Base-by-base conservation (phyloP, 2,113 vertebrate genomes). In the Cinclus mexicanus region DNA sequence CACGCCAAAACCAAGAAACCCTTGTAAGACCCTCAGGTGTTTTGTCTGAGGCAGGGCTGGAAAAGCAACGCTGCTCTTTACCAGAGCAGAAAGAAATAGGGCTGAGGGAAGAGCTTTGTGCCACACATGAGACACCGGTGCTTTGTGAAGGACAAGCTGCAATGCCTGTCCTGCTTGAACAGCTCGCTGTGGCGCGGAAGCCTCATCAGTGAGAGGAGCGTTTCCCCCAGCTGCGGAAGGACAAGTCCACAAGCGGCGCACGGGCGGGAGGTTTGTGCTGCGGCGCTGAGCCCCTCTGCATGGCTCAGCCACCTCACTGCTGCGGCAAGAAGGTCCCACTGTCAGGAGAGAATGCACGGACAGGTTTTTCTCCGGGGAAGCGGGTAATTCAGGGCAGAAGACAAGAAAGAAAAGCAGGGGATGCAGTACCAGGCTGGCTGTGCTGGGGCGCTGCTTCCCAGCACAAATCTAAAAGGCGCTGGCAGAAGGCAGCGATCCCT, bases 381-480 rank as follows among this genome's bases (percentile, higher is more conserved):
- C 19, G 44, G 44, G 31, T 22, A 37, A 6, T 44, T 39, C 15
- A 7, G 14, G 0, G 15, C 39, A 17, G 35, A 52, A 25, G 39
- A 17, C 28, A 23, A 57, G 41, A 22, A 21, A 29, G 70, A 37
- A 53, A 50, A 63, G 33, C 39, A 33, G 14, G 19, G 55, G 26
- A 15, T 83, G 93, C 89, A 95, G 91, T 95, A 87, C 93, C 83
- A 52, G 55, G 15, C 49, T 53, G 41, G 3, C 35, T 72, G 70
- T n/a, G 70, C 52, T 6, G 89, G 59, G 85, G 94, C 53, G 55
- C 92, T 96, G 74, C 95, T 72, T 79, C 81, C 79, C 89, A 90
- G 69, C 90, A 60, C 22, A 86, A 95, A 79, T n/a, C 84, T 31
- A 44, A 39, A 42, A 10, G 65, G 31, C 37, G 33, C 75, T 35